A percentile compares a stretch with the other conserved stretches of the same genome.
Evolutionary conservation across 2,888 invertebrate species (phyloP).

Genomic region (Sturmia bella): DNA sequence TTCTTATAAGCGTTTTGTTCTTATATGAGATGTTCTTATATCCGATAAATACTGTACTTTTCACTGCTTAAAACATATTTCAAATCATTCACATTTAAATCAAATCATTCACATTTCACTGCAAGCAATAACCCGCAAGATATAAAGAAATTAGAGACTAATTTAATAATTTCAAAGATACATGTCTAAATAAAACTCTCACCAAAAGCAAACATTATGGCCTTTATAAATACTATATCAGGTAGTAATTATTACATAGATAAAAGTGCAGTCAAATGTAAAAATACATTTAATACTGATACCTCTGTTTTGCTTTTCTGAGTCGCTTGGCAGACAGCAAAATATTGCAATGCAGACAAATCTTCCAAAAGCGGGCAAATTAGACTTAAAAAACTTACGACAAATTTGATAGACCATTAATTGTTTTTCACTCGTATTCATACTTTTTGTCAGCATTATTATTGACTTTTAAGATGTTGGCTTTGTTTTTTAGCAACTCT

Average conservation of each 20-base stretch:
- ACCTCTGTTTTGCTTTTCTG: neutral
- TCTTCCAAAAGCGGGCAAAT: constrained; percentile 9
- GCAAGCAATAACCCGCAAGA: too few relatives aligned
- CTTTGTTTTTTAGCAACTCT: neutral
- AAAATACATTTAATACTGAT: neutral
- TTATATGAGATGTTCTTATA: too few relatives aligned
- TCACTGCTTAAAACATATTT: too few relatives aligned
- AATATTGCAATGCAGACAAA: constrained; percentile 5
- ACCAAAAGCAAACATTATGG: neutral
- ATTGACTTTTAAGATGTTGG: constrained; percentile 42
- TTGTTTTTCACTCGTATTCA: constrained; percentile 36
- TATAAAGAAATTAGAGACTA: too few relatives aligned
- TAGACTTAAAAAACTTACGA: constrained; percentile 44
- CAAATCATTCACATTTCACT: too few relatives aligned
- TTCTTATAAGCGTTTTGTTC: too few relatives aligned
- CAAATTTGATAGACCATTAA: constrained; percentile 61
- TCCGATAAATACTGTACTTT: too few relatives aligned
- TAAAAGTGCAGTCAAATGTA: constrained; percentile 6
- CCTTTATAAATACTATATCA: neutral
- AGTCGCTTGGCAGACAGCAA: constrained; percentile 19
- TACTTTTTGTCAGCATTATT: neutral
- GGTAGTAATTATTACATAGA: constrained; percentile 32
- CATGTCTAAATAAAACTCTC: constrained; percentile 40
- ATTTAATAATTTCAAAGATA: too few relatives aligned
- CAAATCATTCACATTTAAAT: too few relatives aligned